Base-by-base conservation (phyloP, 2,113 vertebrate genomes). In the Dicaeum eximium region DNA sequence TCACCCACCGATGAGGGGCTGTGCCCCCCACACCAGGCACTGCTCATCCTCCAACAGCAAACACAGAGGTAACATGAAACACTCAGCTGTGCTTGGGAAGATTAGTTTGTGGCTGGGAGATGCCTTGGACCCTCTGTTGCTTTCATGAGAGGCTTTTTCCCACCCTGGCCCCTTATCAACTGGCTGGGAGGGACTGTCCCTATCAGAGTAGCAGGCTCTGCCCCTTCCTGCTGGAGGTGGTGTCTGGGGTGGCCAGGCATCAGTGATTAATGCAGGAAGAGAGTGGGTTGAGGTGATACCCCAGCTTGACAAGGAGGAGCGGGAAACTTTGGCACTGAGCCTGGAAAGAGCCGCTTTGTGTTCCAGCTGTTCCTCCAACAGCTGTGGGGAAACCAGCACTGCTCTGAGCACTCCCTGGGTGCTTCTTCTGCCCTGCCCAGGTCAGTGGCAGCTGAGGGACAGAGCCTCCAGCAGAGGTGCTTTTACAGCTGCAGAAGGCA, bases 1-100 rank as follows among this genome's bases (percentile, higher is more conserved):
- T 40, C 87, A 28, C 30, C 7, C 2, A 4, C 15, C 0, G 0
- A 9, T 1, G n/a, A 65, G 60, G 15, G 28, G 15, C 35, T 0
- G 1, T 44, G 3, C 13, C 24, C 24, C 0, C 7, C 67, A 47
- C 20, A 18, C 4, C 42, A 48, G 50, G 23, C 22, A 2, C 4
- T 11, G 58, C n/a, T 69, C 16, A 45, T 40, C n/a, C 60, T 84
- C 64, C 45, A 9, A 15, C 58, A 77, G 40, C 20, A 27, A 48
- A 24, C 38, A 45, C 22, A 71, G 58, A 74, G 42, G 23, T 19
- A 48, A 18, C 16, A 18, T 3, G 11, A 65, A 73, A 77, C n/a
- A 53, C 1, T 5, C 28, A 50, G 22, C 40, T 61, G 20, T 70
- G 38, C 77, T 66, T 74, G 27, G 60, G 27, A 84, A 73, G 72